These are phyloP conservation scores for Mechanitis messenoides DNA, from an alignment of 2,888 invertebrate species.

Conservation along the genomic window DNA sequence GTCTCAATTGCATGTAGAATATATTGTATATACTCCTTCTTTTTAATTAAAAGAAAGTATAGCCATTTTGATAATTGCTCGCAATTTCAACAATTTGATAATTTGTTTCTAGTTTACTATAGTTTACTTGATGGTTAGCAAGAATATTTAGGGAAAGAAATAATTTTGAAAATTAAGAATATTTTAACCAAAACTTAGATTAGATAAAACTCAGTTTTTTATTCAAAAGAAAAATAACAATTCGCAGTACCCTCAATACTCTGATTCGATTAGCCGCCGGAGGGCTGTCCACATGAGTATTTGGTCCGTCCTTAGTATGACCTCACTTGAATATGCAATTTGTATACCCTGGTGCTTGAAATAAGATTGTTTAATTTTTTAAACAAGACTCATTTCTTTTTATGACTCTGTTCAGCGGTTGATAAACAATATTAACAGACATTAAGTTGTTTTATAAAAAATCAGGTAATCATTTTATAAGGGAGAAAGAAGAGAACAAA, in stretches of 20 bases:
- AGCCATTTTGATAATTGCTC: no score
- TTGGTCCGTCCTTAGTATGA: slow-evolving; percentile 7
- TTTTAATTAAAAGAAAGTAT: no score
- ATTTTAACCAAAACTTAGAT: no score
- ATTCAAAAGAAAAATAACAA: neutral
- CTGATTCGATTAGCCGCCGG: slow-evolving; percentile 18
- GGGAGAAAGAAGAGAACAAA: neutral
- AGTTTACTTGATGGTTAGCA: no score
- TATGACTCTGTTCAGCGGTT: neutral
- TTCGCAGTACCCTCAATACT: slow-evolving; percentile 1
- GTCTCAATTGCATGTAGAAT: no score
- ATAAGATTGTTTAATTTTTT: slow-evolving; percentile 2
- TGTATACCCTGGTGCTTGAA: slow-evolving; percentile 7
- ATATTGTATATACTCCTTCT: no score
- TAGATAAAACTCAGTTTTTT: neutral
- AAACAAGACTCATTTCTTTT: neutral
- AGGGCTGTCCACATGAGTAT: slow-evolving; percentile 14
- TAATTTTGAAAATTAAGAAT: no score
- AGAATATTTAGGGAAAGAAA: no score
- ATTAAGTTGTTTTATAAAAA: no score
- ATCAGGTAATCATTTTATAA: neutral
- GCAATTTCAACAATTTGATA: no score
- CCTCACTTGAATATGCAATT: slow-evolving; percentile 17
- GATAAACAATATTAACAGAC: no score
- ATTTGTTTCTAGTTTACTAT: no score